Evolutionary conservation across 2,797 vertebrate genomes (phyloP).

Genomic region (Chrysolophus pictus): DNA sequence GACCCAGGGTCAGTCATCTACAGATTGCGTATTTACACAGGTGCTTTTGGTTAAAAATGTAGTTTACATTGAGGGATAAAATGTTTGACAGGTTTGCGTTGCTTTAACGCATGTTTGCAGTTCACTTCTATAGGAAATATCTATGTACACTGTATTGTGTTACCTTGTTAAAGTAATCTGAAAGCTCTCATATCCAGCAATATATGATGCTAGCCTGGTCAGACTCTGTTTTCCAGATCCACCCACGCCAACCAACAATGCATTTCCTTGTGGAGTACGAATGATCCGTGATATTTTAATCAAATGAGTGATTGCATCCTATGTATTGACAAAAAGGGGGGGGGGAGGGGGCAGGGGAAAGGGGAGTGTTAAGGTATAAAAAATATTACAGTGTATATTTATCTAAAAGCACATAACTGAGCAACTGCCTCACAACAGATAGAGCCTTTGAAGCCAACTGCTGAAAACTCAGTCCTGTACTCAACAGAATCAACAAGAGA

Average conservation of each 20-base stretch:
- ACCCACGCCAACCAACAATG: slow-evolving; percentile 88
- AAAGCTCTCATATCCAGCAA: slow-evolving; percentile 87
- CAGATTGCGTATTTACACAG: neutral
- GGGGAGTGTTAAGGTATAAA: neutral
- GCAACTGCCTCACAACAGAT: neutral
- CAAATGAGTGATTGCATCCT: slow-evolving; percentile 88
- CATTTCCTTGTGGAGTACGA: slow-evolving; percentile 85
- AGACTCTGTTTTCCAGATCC: slow-evolving; percentile 90
- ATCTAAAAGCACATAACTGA: neutral
- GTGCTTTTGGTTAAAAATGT: neutral
- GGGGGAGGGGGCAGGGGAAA: too few relatives aligned
- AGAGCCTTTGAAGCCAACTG: neutral
- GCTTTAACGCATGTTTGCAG: neutral
- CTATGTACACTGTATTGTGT: neutral
- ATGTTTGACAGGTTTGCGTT: neutral
- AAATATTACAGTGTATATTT: neutral
- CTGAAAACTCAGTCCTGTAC: neutral
- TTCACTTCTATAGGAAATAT: neutral
- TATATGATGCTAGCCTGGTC: slow-evolving; percentile 84
- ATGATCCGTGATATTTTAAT: slow-evolving; percentile 87
- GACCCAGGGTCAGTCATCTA: neutral
- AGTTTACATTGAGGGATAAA: neutral
- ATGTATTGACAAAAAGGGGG: neutral
- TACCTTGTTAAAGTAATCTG: slow-evolving; percentile 88
- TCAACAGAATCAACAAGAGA: neutral